A percentile compares a stretch with the other conserved stretches of the same genome.
Conservation (phyloP, 2,113 vertebrate species). For the Megaleporinus macrocephalus region DNA sequence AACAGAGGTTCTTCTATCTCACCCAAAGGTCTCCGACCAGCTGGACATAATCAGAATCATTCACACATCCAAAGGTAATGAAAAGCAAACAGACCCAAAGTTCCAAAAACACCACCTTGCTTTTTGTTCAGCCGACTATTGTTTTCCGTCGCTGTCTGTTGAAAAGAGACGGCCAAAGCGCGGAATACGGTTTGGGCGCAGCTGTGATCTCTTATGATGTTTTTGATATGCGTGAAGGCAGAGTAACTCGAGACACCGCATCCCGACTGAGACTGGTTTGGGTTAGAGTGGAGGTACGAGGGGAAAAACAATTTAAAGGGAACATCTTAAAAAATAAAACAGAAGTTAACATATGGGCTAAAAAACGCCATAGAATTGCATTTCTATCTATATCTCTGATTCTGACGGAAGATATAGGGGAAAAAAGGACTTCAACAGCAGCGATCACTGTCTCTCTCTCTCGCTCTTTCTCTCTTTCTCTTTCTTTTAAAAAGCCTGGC, state of each 20-base stretch:
- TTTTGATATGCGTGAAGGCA: slow-evolving; percentile 67
- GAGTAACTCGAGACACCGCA: slow-evolving; percentile 56
- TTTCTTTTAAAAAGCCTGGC: slow-evolving; percentile 15
- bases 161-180: slow-evolving; percentile 52
- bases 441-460: slow-evolving; percentile 49
- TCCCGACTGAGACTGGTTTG: slow-evolving; percentile 59
- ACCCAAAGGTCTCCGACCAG: not conserved
- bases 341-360: slow-evolving; percentile 53
- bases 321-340: slow-evolving; percentile 66
- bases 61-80: slow-evolving; percentile 41
- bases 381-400: slow-evolving; percentile 42
- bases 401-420: slow-evolving; percentile 47
- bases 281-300: slow-evolving; percentile 41
- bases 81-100: slow-evolving; percentile 50
- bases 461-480: slow-evolving; percentile 62
- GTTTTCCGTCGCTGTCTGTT: slow-evolving; percentile 52
- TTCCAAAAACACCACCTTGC: slow-evolving; percentile 38
- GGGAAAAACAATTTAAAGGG: slow-evolving; percentile 48
- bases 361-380: slow-evolving; percentile 13
- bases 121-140: slow-evolving; percentile 48
- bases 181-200: slow-evolving; percentile 48
- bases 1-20: not conserved
- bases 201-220: slow-evolving; percentile 66
- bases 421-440: slow-evolving; percentile 68
- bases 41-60: slow-evolving; percentile 32